Conservation (phyloP, 2,113 vertebrate species). For the Sula dactylatra region DNA sequence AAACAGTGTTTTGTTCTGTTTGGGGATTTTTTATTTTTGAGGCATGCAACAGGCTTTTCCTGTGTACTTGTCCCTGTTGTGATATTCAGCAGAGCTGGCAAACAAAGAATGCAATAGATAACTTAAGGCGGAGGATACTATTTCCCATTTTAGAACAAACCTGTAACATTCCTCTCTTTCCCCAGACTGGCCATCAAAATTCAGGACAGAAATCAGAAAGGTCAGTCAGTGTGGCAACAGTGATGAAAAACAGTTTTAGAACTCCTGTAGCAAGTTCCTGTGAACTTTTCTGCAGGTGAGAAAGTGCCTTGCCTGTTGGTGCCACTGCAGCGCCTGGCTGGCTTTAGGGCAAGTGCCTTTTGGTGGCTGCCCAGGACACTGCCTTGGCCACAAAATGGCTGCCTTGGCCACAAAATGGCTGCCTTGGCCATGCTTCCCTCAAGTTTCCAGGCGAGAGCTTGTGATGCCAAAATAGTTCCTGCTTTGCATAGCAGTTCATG, state of each 20-base stretch:
- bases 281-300: background rate
- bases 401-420: background rate
- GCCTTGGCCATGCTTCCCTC: background rate
- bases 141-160: background rate
- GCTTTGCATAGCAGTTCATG: background rate
- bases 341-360: background rate
- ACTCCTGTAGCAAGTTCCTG: background rate
- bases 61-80: too few relatives aligned
- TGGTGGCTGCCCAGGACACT: background rate
- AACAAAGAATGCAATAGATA: too few relatives aligned
- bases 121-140: background rate
- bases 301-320: background rate
- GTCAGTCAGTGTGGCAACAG: background rate
- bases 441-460: background rate
- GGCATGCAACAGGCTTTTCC: background rate
- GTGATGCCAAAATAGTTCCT: background rate
- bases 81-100: too few relatives aligned
- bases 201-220: background rate
- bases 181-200: background rate
- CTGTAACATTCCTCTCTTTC: background rate
- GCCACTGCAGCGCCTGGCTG: fast-evolving
- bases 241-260: background rate
- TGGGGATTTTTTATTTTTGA: background rate
- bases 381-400: background rate
- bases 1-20: background rate